phyloP scores from a whole-genome alignment of 30 jellyfish, hydroid and myxozoan species.

The Hydractinia symbiolongicarpus region DNA sequence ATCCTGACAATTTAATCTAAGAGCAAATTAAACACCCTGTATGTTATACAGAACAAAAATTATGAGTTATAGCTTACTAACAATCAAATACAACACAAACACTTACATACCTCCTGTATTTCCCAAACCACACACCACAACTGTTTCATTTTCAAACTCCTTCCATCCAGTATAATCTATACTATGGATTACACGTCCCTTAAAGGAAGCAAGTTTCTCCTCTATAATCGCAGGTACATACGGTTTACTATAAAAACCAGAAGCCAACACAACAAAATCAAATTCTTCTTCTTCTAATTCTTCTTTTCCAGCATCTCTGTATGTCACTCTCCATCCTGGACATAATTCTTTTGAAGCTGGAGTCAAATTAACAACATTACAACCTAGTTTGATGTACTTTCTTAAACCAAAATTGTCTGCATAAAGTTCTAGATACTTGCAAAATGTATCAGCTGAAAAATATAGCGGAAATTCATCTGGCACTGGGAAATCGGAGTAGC shows the following conservation, averaged over 20 bases:
- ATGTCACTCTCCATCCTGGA: constrained; percentile 58
- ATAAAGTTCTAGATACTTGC: constrained; percentile 47
- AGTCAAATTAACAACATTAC: constrained; percentile 33
- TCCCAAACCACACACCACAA: constrained; percentile 89
- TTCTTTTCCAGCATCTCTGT: constrained; percentile 15
- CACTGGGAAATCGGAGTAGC: constrained; percentile 75
- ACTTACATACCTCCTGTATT: constrained; percentile 73
- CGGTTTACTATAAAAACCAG: constrained; percentile 62
- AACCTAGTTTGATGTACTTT: constrained; percentile 32
- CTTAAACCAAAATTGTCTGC: constrained; percentile 36
- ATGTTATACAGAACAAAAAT: too few relatives aligned
- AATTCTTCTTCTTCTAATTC: constrained; percentile 26
- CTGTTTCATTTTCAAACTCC: constrained; percentile 45
- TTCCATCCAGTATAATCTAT: constrained; percentile 47
- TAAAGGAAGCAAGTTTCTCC: constrained; percentile 35
- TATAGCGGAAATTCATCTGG: constrained; percentile 65
- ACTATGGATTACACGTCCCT: constrained; percentile 66
- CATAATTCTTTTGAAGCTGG: background rate
- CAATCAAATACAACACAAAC: background rate
- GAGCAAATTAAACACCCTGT: too few relatives aligned
- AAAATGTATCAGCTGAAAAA: constrained; percentile 41
- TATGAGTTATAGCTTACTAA: too few relatives aligned
- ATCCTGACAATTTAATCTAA: too few relatives aligned
- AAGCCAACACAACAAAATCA: constrained; percentile 61
- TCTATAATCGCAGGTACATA: constrained; percentile 44